Base-by-base conservation (phyloP, 2,113 vertebrate genomes). In the Amazona guildingii region DNA sequence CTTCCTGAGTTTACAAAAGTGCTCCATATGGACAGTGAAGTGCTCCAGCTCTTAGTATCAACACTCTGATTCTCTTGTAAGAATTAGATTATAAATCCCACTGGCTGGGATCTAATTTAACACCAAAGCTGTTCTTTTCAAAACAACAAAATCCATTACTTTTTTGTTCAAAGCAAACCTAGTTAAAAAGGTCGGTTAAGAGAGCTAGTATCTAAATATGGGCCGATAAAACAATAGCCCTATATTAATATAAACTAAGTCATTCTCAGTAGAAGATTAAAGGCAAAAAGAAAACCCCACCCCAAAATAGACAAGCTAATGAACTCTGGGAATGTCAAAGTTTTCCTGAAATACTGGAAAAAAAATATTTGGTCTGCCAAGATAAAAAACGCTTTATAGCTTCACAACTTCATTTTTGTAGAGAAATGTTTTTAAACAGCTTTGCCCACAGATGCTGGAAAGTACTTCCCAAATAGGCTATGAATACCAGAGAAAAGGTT, bases 321-420 rank as follows among this genome's bases (percentile, higher is more conserved):
- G 63, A 91, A 92, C 83, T 83, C 5, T 44, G 78, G 81, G 86
- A 77, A 89, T 89, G 92, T 72, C 88, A 90, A 59, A 73, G n/a
- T 68, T 70, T 94, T 89, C 77, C 66, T 87, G 79, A 96, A 95
- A 90, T 81, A 90, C 82, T 86, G 48, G 37, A 39, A 75, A 96
- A 93, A 89, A 79, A 87, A 6, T 52, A 39, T 72, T 94, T 76
- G 27, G 48, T 57, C 69, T 91, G 86, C 62, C 91, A 95, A 87
- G 86, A 93, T 73, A 75, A 94, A 93, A 96, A 93, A 89, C 94
- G 63, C 28, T 83, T 95, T 92, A 89, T 28, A 76, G 81, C 49
- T 61, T 76, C 79, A 70, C 4, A 2, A 82, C 49, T 95, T 95
- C 68, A 78, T 94, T 92, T 84, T 96, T 81, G 63, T 48, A 86